Evolutionary conservation across 2,888 invertebrate species (phyloP), one percentile per base, ranked within the genome.

Genomic region (Busseola fusca): DNA sequence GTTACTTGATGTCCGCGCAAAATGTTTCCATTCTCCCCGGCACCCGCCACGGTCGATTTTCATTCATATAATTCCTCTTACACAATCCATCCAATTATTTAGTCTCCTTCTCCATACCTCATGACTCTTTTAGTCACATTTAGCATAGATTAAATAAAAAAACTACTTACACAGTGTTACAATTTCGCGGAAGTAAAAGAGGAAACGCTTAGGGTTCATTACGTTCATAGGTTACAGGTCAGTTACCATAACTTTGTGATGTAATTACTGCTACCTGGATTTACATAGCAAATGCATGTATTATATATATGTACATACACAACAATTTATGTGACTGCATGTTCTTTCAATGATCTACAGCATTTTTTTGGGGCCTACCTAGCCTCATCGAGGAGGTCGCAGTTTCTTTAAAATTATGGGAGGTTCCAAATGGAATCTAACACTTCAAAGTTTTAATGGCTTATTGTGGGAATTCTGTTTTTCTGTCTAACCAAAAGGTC

Each of bases 171-270:
- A 64, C 10, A 64, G 25, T 58, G 50, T 27, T 54, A 54, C 25
- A 59, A 75, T 59, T 75, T 54, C 75, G 9, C 75, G 76, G 76
- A 75, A 75, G 76, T 80, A 75, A 80, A 65, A 75, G 66, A 65
- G 59, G 50, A 54, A 75, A 30, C 59, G 12, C 56, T 62, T 34
- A 48, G 34, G 52, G 65, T 74, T 74, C 34, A n/a, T 37, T 9
- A 16, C 65, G 66, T 18, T 63, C 54, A 56, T 16, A 65, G 80
- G 64, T 80, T 37, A 64, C 75, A 74, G 75, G 80, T 65, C 40
- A 75, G 59, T 54, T 64, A 34, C 54, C 37, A 58, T 48, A 7
- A 42, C n/a, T 80, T 34, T 18, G 27, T 48, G 48, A 25, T 45
- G 56, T 60, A 67, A 76, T 80, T 66, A 75, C 50, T 56, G 14